Evolutionary conservation across 2,888 invertebrate genomes (phyloP).

Genomic region (Vanessa cardui): DNA sequence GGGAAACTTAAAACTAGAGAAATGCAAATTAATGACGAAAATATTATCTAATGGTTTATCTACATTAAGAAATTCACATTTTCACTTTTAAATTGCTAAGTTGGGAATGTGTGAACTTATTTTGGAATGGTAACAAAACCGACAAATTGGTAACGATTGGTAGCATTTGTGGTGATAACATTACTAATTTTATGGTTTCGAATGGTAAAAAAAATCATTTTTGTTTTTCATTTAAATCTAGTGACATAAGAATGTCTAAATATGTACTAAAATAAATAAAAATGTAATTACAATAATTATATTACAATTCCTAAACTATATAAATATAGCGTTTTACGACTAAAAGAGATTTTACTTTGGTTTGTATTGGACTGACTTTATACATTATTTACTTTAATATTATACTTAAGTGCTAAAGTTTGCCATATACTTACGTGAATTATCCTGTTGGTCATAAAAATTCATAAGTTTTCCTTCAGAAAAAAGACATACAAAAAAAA

Average conservation of each 20-base stretch:
- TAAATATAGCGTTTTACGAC: slow-evolving; percentile 81
- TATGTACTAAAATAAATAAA: slow-evolving; percentile 23
- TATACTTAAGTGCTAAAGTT: slow-evolving; percentile 11
- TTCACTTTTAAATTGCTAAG: slow-evolving; percentile 3
- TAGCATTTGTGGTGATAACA: slow-evolving; percentile 31
- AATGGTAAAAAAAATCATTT: background rate
- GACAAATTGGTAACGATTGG: slow-evolving; percentile 46
- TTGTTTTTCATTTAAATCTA: slow-evolving; percentile 2
- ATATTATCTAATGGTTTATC: slow-evolving; percentile 3
- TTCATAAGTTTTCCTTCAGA: background rate
- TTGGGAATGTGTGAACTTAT: slow-evolving; percentile 11
- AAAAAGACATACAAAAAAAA: background rate
- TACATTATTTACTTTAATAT: slow-evolving; percentile 24
- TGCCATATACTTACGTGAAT: slow-evolving; percentile 2
- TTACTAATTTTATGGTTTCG: background rate
- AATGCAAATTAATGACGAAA: slow-evolving; percentile 27
- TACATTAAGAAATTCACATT: slow-evolving; percentile 3
- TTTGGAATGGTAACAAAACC: slow-evolving; percentile 38
- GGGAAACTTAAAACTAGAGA: slow-evolving; percentile 29
- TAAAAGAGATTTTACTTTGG: slow-evolving; percentile 80
- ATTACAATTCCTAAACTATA: slow-evolving; percentile 52
- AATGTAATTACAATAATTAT: slow-evolving; percentile 26
- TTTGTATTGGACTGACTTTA: slow-evolving; percentile 66
- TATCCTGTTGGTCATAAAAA: background rate
- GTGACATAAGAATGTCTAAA: background rate